Conservation (phyloP, 2,113 vertebrate species). For the Hymenochirus boettgeri region DNA sequence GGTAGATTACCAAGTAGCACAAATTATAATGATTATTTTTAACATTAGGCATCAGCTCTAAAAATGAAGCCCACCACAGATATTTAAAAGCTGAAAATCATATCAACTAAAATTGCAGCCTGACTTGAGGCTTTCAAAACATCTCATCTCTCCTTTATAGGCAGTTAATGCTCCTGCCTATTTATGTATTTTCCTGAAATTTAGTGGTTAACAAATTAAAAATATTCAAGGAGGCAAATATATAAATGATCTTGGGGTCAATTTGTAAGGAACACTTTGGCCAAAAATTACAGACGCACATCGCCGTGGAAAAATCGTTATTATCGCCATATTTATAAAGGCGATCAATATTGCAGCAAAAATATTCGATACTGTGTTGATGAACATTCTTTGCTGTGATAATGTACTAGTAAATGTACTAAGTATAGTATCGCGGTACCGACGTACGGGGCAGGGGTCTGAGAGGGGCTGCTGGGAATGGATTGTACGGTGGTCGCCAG, state of each 20-base stretch:
- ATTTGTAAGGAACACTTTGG: constrained; percentile 1
- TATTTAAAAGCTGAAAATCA: constrained; percentile 14
- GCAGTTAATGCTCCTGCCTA: constrained; percentile 28
- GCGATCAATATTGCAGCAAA: too few species aligned
- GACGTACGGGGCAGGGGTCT: too few species aligned
- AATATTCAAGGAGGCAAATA: constrained; percentile 26
- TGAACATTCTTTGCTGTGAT: too few species aligned
- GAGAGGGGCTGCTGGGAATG: too few species aligned
- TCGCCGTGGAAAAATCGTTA: too few species aligned
- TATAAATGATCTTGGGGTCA: constrained; percentile 24
- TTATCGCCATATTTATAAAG: too few species aligned
- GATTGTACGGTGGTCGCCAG: too few species aligned
- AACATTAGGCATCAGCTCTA: constrained; percentile 23
- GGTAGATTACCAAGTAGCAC: constrained; percentile 37
- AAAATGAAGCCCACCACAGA: constrained; percentile 32
- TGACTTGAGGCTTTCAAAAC: constrained; percentile 18
- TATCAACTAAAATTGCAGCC: constrained; percentile 4
- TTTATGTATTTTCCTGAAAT: constrained; percentile 42
- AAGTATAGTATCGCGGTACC: too few species aligned
- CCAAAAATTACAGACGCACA: too few species aligned
- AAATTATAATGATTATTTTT: constrained; percentile 41
- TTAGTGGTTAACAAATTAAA: constrained; percentile 31
- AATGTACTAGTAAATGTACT: too few species aligned
- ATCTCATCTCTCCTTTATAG: constrained; percentile 23
- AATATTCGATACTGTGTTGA: too few species aligned